Conservation (phyloP, 2,888 invertebrate genomes). For the Lycaena phlaeas region DNA sequence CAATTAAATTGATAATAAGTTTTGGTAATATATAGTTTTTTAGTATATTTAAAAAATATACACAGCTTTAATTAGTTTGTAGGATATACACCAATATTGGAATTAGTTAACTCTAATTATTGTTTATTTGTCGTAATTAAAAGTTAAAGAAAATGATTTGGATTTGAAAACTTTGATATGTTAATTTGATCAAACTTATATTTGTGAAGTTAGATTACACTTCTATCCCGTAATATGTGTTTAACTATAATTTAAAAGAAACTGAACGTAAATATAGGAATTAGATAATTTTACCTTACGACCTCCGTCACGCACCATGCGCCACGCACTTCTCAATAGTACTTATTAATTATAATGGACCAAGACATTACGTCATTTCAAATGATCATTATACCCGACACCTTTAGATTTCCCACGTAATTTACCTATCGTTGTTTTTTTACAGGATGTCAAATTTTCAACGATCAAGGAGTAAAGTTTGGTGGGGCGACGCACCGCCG, state of each 20-base stretch:
- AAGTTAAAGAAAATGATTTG: too few species aligned
- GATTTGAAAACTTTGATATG: too few species aligned
- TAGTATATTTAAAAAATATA: too few species aligned
- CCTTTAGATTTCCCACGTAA: conserved; percentile 53
- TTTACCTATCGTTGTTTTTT: conserved; percentile 48
- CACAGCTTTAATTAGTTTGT: too few species aligned
- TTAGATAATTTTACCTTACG: conserved; percentile 30
- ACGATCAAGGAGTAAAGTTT: conserved; percentile 78
- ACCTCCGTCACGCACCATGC: conserved; percentile 46
- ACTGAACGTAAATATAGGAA: neutral
- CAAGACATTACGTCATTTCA: conserved; percentile 56
- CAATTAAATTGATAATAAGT: too few species aligned
- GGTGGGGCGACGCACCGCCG: conserved; percentile 75
- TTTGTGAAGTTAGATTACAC: too few species aligned
- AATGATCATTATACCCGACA: conserved; percentile 50
- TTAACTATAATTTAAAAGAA: neutral
- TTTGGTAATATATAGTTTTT: too few species aligned
- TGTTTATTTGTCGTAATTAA: too few species aligned
- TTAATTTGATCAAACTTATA: too few species aligned
- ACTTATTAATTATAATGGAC: conserved; percentile 48
- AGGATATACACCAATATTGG: too few species aligned
- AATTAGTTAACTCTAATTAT: too few species aligned
- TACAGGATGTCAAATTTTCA: conserved; percentile 78
- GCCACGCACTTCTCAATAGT: conserved; percentile 40
- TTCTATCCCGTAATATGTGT: too few species aligned